Percentiles rank a stretch among this genome's conserved stretches.
These are phyloP conservation scores for Ptychobarbus kaznakovi DNA, from an alignment of 2,797 vertebrate species.

Conservation along the genomic window DNA sequence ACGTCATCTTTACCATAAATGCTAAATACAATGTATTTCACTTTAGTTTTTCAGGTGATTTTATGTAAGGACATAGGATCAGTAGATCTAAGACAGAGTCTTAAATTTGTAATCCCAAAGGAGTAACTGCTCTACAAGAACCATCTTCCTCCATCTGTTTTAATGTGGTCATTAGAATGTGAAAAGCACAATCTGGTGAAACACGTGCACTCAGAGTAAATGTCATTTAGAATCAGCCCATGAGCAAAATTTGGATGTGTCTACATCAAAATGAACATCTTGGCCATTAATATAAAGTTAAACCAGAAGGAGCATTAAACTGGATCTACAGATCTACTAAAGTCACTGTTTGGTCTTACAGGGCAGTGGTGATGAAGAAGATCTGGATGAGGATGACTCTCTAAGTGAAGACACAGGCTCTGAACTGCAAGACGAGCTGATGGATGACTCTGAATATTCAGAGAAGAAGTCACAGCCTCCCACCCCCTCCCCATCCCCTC, in stretches of 20 bases:
- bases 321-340: neutral
- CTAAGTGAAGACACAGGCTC: constrained; percentile 92
- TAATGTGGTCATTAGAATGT: constrained; percentile 16
- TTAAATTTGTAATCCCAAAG: no score
- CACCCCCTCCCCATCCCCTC: constrained; percentile 82
- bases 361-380: constrained; percentile 94
- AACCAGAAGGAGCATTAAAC: neutral
- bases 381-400: constrained; percentile 95
- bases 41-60: no score
- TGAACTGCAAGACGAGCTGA: constrained; percentile 91
- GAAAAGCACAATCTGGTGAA: neutral
- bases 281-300: neutral
- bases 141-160: constrained; percentile 7
- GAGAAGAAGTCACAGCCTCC: constrained; percentile 91
- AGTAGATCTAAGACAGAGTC: no score
- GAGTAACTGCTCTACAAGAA: constrained; percentile 6
- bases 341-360: constrained; percentile 61
- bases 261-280: neutral
- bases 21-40: no score
- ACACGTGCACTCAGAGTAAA: neutral
- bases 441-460: constrained; percentile 93
- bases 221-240: neutral
- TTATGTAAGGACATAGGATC: no score
- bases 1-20: no score
- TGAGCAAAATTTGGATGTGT: neutral